Evolutionary conservation across 2,113 vertebrate genomes (phyloP).

Genomic region (Rousettus leschenaultii): DNA sequence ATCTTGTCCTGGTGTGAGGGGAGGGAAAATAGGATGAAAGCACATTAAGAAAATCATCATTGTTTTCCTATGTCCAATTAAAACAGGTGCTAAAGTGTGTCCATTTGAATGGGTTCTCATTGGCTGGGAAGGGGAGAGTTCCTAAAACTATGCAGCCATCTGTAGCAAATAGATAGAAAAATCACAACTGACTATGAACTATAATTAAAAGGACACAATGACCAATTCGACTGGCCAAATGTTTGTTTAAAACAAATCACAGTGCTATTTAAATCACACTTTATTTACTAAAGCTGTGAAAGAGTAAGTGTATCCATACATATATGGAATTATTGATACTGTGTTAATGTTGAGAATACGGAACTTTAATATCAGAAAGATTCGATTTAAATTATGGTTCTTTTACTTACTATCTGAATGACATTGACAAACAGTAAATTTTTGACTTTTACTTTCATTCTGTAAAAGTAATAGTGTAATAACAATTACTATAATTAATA

Average conservation of each 20-base stretch:
- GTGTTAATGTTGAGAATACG: fast-evolving
- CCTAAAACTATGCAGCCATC: background rate
- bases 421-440: background rate
- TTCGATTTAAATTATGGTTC: background rate
- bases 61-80: background rate
- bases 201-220: background rate
- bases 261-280: too few species aligned
- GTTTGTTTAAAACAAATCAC: background rate
- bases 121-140: background rate
- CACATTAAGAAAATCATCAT: background rate
- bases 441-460: background rate
- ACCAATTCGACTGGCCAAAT: background rate
- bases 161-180: background rate
- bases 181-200: background rate
- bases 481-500: background rate
- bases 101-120: background rate
- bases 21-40: background rate
- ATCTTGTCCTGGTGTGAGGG: fast-evolving
- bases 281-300: background rate
- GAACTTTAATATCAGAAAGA: background rate
- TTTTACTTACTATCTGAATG: background rate
- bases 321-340: too few species aligned
- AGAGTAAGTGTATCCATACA: background rate
- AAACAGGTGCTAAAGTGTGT: background rate
- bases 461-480: background rate